Evolutionary conservation across 2,888 invertebrate genomes (phyloP), one percentile per base, ranked within the genome.

Genomic region (Thyatira batis): DNA sequence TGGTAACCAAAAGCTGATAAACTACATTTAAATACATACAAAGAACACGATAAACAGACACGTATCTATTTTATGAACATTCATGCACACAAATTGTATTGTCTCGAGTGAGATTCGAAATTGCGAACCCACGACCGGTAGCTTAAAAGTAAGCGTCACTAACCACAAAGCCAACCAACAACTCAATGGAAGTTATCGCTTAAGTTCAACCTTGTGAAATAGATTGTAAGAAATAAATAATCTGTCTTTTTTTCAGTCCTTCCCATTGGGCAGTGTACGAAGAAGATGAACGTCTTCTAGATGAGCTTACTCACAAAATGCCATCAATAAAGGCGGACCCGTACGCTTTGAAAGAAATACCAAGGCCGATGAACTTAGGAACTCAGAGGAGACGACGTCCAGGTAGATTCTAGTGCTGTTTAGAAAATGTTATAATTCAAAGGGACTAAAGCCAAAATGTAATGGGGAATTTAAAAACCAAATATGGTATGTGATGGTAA

Each of bases 231-330:
- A 8, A 17, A 17, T 55, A 20, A 8, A 13, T 53, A 6, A 49
- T 53, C 1, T 17, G 21, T 49, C 58, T 65, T 63, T 67, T 56
- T 80, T 83, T 43, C 84, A 92, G 92, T 76, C 88, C 91, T 25
- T 80, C 86, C 0, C 85, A 83, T 59, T 92, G 92, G 92, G 89
- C 89, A 9, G 78, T 87, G 10, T 92, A 89, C 60, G 91, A 92
- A 2, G 92, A 92, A 60, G 81, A 86, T 33, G 71, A 73, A 8
- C 81, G 86, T n/a, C 64, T 87, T 10, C 72, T 80, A 0, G 86
- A 86, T 20, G 69, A 65, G 2, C 55, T 77, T 5, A 84, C 80
- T 1, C 77, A 82, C 46, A 72, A 63, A n/a, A 91, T 89, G 84
- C 91, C 92, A 0, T 49, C 73, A 0, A 76, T 90, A 50, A 82